Evolutionary conservation across 1,140 invertebrate species (phyloP).

Genomic region (Bilobella aurantiaca): DNA sequence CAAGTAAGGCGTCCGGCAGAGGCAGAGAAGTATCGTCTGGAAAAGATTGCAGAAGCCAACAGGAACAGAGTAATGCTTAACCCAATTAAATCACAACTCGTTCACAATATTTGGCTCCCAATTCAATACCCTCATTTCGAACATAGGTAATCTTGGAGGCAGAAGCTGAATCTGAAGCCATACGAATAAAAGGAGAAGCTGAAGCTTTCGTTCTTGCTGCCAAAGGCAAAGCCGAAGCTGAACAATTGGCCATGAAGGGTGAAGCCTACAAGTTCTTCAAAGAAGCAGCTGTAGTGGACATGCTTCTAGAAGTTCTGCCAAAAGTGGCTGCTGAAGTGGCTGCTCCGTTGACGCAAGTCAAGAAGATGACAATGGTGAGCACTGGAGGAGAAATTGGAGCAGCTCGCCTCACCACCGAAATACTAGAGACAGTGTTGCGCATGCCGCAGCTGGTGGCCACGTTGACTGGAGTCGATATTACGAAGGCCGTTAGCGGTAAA

Average conservation of each 20-base stretch:
- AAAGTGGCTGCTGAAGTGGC: conserved; percentile 94
- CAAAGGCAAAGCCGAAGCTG: conserved; percentile 87
- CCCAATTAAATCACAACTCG: too few relatives aligned
- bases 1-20: conserved; percentile 82
- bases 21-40: conserved; percentile 82
- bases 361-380: conserved; percentile 90
- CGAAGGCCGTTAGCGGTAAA: conserved; percentile 48
- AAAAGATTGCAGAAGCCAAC: conserved; percentile 88
- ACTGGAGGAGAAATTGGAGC: conserved; percentile 88
- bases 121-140: too few relatives aligned
- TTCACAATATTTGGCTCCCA: too few relatives aligned
- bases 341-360: conserved; percentile 80
- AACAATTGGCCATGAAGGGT: conserved; percentile 92
- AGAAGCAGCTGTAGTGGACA: conserved; percentile 91
- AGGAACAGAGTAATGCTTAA: conserved; percentile 66
- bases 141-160: too few relatives aligned
- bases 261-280: conserved; percentile 93
- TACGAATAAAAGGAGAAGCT: conserved; percentile 70
- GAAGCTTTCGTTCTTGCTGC: conserved; percentile 78
- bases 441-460: conserved; percentile 80
- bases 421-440: conserved; percentile 79
- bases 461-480: conserved; percentile 84
- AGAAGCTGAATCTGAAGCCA: conserved; percentile 85
- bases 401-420: conserved; percentile 83
- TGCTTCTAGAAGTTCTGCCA: conserved; percentile 90